phyloP scores from a whole-genome alignment of 2,113 vertebrate species.

The Charadrius vociferus region DNA sequence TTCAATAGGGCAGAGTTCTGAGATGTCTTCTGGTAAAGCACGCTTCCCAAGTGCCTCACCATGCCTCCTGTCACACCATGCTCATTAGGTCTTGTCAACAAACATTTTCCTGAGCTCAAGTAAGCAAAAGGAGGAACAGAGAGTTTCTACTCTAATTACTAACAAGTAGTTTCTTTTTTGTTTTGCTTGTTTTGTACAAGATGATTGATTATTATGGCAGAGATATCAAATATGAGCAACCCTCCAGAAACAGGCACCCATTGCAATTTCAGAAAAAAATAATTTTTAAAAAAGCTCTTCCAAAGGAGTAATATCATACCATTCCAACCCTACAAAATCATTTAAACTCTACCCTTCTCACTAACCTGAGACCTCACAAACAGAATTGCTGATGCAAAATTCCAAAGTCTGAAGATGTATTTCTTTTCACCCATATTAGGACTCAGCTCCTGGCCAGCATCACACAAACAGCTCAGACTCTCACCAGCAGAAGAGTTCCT shows the following conservation, averaged over 20 bases:
- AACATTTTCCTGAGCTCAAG: background rate
- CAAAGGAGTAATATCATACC: background rate
- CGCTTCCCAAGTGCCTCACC: accelerated
- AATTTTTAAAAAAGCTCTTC: background rate
- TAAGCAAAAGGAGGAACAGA: background rate
- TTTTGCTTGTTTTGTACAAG: background rate
- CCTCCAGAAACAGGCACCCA: no score
- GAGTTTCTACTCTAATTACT: background rate
- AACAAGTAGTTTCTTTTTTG: no score
- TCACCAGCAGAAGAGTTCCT: background rate
- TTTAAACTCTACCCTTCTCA: background rate
- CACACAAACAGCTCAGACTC: background rate
- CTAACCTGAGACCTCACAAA: background rate
- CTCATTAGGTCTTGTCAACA: background rate
- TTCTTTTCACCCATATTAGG: accelerated
- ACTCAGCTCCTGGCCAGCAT: background rate
- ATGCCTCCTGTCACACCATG: accelerated
- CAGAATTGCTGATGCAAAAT: background rate
- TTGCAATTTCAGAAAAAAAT: background rate
- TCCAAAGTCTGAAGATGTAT: accelerated
- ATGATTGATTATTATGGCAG: background rate
- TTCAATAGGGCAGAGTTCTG: background rate
- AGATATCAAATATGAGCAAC: background rate
- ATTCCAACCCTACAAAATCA: background rate
- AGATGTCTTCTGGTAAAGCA: background rate